Evolutionary conservation across 92 coral and sea anemone species (phyloP).

Genomic region (Nematostella vectensis): DNA sequence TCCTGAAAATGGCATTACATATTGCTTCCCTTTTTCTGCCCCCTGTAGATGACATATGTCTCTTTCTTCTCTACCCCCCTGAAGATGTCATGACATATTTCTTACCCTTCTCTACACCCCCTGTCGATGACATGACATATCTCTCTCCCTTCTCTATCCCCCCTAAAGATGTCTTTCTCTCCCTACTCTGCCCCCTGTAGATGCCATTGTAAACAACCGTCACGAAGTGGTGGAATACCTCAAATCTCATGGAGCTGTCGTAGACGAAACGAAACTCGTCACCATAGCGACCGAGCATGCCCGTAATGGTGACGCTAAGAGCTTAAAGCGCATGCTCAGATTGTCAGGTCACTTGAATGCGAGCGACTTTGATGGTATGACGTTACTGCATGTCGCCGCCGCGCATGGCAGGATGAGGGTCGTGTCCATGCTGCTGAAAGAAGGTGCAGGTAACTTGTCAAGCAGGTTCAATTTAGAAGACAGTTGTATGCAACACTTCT

Average conservation of each 20-base stretch:
- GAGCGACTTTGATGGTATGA: slow-evolving; percentile 78
- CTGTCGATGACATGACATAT: not conserved
- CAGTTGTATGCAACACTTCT: no score
- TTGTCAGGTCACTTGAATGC: slow-evolving; percentile 85
- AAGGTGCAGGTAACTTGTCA: slow-evolving; percentile 75
- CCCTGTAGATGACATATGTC: no score
- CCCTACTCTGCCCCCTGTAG: no score
- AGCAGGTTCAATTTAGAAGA: no score
- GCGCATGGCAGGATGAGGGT: slow-evolving; percentile 54
- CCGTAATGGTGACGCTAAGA: slow-evolving; percentile 55
- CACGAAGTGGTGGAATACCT: slow-evolving; percentile 80
- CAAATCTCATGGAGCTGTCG: slow-evolving; percentile 75
- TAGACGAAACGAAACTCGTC: slow-evolving; percentile 61
- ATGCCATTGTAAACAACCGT: slow-evolving; percentile 67
- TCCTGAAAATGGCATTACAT: no score
- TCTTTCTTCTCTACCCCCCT: no score
- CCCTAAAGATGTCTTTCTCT: no score
- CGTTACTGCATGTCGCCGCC: slow-evolving; percentile 75
- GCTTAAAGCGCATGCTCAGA: slow-evolving; percentile 62
- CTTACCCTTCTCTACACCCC: not conserved
- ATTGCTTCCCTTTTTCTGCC: no score
- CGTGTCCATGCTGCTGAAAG: slow-evolving; percentile 53
- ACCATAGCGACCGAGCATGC: slow-evolving; percentile 59
- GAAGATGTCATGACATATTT: no score
- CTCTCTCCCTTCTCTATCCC: no score